phyloP scores from a whole-genome alignment of 2,113 vertebrate genomes.

The Gobius niger region DNA sequence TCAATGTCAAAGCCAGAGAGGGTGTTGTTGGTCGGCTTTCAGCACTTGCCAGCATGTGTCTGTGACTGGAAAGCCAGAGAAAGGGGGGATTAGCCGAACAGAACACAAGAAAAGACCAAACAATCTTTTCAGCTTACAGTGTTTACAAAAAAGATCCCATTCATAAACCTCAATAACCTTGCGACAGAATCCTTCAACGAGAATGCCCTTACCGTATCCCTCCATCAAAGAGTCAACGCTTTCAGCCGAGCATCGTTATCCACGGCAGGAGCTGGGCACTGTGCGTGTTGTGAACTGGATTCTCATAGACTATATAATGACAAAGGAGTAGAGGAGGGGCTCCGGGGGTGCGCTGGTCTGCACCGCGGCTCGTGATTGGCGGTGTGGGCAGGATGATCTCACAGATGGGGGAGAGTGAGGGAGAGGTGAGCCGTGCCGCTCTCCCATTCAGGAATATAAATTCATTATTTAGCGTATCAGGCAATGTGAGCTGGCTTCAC shows the following conservation, averaged over 20 bases:
- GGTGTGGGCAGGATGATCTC: constrained; percentile 11
- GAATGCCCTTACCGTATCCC: constrained; percentile 44
- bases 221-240: constrained; percentile 27
- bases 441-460: constrained; percentile 61
- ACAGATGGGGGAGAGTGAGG: constrained; percentile 10
- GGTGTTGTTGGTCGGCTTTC: constrained; percentile 34
- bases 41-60: constrained; percentile 54
- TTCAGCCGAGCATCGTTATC: constrained; percentile 29
- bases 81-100: constrained; percentile 17
- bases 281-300: constrained; percentile 44
- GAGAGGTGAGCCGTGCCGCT: constrained; percentile 26
- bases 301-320: constrained; percentile 57
- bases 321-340: constrained; percentile 49
- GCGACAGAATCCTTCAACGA: background rate
- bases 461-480: constrained; percentile 61
- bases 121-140: constrained; percentile 1
- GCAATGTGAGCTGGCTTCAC: constrained; percentile 40
- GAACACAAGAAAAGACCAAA: background rate
- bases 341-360: constrained; percentile 11
- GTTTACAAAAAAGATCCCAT: constrained; percentile 2
- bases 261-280: constrained; percentile 4
- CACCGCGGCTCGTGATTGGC: constrained; percentile 46
- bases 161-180: background rate
- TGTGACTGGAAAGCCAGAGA: constrained; percentile 35
- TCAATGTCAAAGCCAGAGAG: constrained; percentile 26